Evolutionary conservation across 2,113 vertebrate genomes (phyloP), one percentile per base, ranked within the genome.

Genomic region (Scomber scombrus): DNA sequence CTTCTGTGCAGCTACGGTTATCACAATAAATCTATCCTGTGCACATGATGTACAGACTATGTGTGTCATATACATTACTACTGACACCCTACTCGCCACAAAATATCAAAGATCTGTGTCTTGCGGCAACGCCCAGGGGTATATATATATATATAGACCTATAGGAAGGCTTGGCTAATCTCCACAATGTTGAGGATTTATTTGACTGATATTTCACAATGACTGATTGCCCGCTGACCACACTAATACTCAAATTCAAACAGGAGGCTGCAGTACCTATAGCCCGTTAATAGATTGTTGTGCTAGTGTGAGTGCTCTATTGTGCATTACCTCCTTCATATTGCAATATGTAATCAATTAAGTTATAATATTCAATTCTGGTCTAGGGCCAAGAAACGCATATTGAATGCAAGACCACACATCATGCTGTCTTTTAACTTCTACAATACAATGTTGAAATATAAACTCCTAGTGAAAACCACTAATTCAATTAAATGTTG

Each of bases 61-160:
- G 18, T 45, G 26, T 19, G 61, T 67, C 55, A 70, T 60, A 31
- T n/a, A 46, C 26, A 31, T 62, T 47, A 40, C 31, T 15, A 43
- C 23, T 16, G 79, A 76, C 83, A 71, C 66, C 26, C 13, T 61
- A 56, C 54, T 67, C 71, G 68, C 14, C 52, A 60, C 23, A 19
- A 51, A 23, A 71, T 67, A 71, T 63, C 80, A 80, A 58, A 60
- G 64, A 46, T 54, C 54, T 69, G 52, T 21, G 29, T 64, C 73
- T 43, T 34, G 45, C 52, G n/a, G 3, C 40, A 29, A 54, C 40
- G 9, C 34, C 43, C 31, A 6, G 40, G 12, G 34, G 43, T 63
- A 70, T 21, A 14, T 63, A 40, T 40, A 7, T 40, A 40, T 7
- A 62, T 60, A 68, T 43, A 67, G 66, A 29, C 49, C 11, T 43